Evolutionary conservation across 2,888 invertebrate species (phyloP).

Genomic region (Taphrorychus bicolor): DNA sequence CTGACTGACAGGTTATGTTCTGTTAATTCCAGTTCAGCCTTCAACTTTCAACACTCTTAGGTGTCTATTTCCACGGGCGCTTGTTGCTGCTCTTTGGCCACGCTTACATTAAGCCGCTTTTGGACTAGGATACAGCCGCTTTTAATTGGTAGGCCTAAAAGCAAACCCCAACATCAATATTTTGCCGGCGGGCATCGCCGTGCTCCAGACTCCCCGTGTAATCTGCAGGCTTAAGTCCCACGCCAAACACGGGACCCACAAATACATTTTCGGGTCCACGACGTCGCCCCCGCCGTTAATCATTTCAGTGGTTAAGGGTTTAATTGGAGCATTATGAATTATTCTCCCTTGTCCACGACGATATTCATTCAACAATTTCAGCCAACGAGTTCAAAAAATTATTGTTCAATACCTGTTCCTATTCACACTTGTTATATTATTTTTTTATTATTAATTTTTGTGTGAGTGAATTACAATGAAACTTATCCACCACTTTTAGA

Average conservation of each 20-base stretch:
- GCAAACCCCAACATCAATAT: constrained; percentile 25
- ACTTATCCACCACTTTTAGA: too few relatives aligned
- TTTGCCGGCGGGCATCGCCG: constrained; percentile 9
- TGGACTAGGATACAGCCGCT: constrained; percentile 8
- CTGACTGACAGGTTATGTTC: too few relatives aligned
- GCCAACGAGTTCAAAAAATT: neutral
- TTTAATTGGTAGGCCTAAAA: constrained; percentile 20
- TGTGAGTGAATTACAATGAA: too few relatives aligned
- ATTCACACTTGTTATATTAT: too few relatives aligned
- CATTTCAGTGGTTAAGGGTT: constrained; percentile 17
- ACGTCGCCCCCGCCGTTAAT: constrained; percentile 14
- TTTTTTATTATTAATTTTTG: too few relatives aligned
- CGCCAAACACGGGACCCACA: constrained; percentile 32
- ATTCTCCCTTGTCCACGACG: neutral
- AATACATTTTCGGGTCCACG: constrained; percentile 21
- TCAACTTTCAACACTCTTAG: neutral
- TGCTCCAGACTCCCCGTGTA: constrained; percentile 12
- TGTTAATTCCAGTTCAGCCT: too few relatives aligned
- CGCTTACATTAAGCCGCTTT: constrained; percentile 10
- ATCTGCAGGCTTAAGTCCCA: constrained; percentile 29
- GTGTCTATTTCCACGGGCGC: neutral
- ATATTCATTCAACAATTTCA: neutral
- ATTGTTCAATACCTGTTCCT: too few relatives aligned
- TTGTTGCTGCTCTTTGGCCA: neutral
- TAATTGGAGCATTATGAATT: constrained; percentile 2